Evolutionary conservation across 1,140 invertebrate genomes (phyloP), one percentile per base, ranked within the genome.

Genomic region (Pseudomyrmex pallidus): DNA sequence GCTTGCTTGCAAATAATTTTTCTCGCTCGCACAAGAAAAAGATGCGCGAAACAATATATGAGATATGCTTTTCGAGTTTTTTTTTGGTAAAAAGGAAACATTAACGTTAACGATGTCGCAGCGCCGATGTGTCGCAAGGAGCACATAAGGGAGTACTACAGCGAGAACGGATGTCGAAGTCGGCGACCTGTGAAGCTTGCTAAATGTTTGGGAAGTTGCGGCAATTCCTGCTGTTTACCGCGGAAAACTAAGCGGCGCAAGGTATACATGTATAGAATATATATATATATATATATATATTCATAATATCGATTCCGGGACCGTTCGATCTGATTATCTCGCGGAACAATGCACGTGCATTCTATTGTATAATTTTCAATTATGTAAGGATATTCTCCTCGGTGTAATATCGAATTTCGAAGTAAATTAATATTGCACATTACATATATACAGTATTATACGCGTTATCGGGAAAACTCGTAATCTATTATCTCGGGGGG

Each of bases 161-260:
- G 97, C 57, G 98, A 99, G 91, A 98, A 98, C 88, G 96, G 96
- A 74, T 99, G 98, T 92, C 95, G 98, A 83, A 98, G 97, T 76
- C 95, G 97, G 86, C 97, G 98, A 92, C 97, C 97, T 44, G 96
- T 99, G 67, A 98, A 98, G 92, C 97, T 98, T 91, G 98, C 98
- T 62, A 96, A 97, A 92, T 99, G 98, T 93, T 95, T 95, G 91
- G 96, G 96, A 61, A 95, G 95, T 78, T 96, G 96, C 91, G 96
- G 95, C 90, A 96, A 94, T 93, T 96, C 93, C 91, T 99, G 98
- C 95, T 99, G 98, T 93, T 96, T 96, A 74, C 97, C 98, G 22
- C 96, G 98, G 90, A 97, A 98, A 93, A 98, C 97, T 86, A 98
- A 99, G 95, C 96, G 97, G 92, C 96, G 98, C 93, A 98, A 98